Evolutionary conservation across 2,797 vertebrate genomes (phyloP).

Genomic region (Decapterus maruadsi): DNA sequence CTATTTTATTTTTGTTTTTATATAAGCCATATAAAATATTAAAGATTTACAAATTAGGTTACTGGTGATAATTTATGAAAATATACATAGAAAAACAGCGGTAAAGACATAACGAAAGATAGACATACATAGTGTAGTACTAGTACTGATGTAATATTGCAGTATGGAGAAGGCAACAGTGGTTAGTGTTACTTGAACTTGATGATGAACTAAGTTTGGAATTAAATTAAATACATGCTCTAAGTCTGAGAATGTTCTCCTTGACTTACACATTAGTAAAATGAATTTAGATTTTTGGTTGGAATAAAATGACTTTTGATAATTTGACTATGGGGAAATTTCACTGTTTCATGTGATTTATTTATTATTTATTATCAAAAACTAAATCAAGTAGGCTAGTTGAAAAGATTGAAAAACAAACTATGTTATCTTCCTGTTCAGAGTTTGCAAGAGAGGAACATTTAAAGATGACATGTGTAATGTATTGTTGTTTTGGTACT

Average conservation of each 20-base stretch:
- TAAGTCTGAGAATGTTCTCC: neutral
- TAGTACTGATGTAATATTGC: neutral
- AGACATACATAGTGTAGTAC: too few relatives aligned
- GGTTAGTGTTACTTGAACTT: neutral
- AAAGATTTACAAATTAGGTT: too few relatives aligned
- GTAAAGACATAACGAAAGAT: too few relatives aligned
- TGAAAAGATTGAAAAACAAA: neutral
- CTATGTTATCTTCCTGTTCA: too few relatives aligned
- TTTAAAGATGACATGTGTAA: neutral
- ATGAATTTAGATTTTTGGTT: neutral
- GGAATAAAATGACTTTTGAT: neutral
- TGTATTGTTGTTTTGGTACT: too few relatives aligned
- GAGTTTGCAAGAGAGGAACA: constrained; percentile 1
- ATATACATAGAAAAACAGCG: too few relatives aligned
- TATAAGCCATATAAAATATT: neutral
- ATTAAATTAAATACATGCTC: too few relatives aligned
- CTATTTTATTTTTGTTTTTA: neutral
- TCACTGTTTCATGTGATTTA: neutral
- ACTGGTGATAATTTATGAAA: too few relatives aligned
- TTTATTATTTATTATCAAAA: neutral
- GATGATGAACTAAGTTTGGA: neutral
- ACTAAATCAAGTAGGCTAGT: neutral
- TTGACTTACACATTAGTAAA: neutral
- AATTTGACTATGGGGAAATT: neutral
- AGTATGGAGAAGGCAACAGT: neutral